Evolutionary conservation across 2,797 vertebrate genomes (phyloP), one percentile per base, ranked within the genome.

Genomic region (Chelon auratus): DNA sequence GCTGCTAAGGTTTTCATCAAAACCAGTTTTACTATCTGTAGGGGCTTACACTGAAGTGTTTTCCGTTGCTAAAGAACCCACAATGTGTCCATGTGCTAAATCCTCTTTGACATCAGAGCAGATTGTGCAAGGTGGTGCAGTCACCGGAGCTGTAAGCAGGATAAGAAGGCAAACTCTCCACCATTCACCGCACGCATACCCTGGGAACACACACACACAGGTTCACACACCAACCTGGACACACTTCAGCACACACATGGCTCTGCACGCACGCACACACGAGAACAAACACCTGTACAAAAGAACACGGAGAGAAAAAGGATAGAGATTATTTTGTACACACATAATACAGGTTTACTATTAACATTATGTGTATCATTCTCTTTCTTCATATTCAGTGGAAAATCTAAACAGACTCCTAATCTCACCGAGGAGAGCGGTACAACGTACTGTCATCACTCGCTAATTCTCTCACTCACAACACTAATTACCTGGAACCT

Each of bases 41-140:
- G 60, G 69, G 36, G 54, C 72, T 80, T 72, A 76, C 9, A 51
- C 51, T 60, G 18, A 67, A 62, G 73, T 54, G 67, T 62, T 82
- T 84, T 78, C 60, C 78, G 67, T 81, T 70, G 72, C 85, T 82
- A 57, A 85, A 83, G 82, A 77, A 91, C 84, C 51, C 45, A 68
- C 80, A 84, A 82, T 77, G 81, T 91, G 86, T 91, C 84, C 30
- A 51, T 55, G 77, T 24, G 53, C 71, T 87, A 92, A 92, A 93
- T 89, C 89, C 91, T 82, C 69, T 90, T 86, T 91, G 89, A 90
- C 87, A 89, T 85, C 87, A 83, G 83, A 90, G 85, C 70, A 43
- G 86, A 88, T 83, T 87, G 89, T 91, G 77, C 88, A 88, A 90
- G 90, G 90, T 91, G 88, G 92, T 66, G 85, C 90, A 91, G 89